Percentiles rank a stretch among this genome's conserved stretches.
These are phyloP conservation scores for Aphrophora alni DNA, from an alignment of 2,888 invertebrate species.

Conservation along the genomic window DNA sequence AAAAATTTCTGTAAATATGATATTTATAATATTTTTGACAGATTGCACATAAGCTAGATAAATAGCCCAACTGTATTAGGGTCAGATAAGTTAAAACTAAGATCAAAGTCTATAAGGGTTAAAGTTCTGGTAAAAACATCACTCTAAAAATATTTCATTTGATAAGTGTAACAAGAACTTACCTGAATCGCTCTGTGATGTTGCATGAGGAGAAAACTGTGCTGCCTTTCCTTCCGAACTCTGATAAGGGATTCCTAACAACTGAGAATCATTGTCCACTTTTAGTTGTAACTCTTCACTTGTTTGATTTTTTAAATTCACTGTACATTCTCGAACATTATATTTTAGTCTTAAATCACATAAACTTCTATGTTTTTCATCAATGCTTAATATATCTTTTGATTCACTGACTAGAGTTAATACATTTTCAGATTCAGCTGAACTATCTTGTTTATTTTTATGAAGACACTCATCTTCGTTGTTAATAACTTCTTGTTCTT, in stretches of 20 bases:
- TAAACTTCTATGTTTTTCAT: slow-evolving; percentile 18
- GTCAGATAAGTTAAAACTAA: too few relatives aligned
- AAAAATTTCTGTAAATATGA: too few relatives aligned
- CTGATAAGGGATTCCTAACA: slow-evolving; percentile 37
- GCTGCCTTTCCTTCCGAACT: slow-evolving; percentile 35
- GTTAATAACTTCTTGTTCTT: slow-evolving; percentile 15
- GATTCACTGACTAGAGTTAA: slow-evolving; percentile 45
- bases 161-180: not conserved
- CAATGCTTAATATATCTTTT: slow-evolving; percentile 17
- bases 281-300: slow-evolving; percentile 27
- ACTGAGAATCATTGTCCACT: slow-evolving; percentile 28
- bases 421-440: slow-evolving; percentile 44
- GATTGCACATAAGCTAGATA: too few relatives aligned
- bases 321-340: slow-evolving; percentile 25
- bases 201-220: slow-evolving; percentile 40
- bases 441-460: slow-evolving; percentile 45
- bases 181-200: slow-evolving; percentile 49
- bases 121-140: too few relatives aligned
- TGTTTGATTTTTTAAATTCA: slow-evolving; percentile 14
- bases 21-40: too few relatives aligned
- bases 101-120: too few relatives aligned
- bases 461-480: slow-evolving; percentile 35
- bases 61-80: too few relatives aligned
- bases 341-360: slow-evolving; percentile 19
- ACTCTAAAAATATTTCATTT: too few relatives aligned